Percentiles rank a stretch among this genome's conserved stretches.
Conservation (phyloP, 2,113 vertebrate genomes). For the Myrmecophaga tridactyla region DNA sequence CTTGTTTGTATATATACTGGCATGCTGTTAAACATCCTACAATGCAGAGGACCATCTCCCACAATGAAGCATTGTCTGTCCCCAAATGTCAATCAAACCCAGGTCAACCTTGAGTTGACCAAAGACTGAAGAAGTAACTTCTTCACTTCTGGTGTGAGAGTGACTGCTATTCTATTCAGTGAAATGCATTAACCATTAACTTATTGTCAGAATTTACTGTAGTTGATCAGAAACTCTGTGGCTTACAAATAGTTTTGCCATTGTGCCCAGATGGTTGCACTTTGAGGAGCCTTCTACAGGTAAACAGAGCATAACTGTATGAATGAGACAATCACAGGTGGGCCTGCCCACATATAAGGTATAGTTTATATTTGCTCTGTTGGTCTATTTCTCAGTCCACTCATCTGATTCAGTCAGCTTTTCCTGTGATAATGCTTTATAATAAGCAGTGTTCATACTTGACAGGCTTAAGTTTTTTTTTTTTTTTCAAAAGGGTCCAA, state of each 20-base stretch:
- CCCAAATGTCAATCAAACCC: no score
- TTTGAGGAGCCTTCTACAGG: background rate
- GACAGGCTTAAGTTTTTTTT: background rate
- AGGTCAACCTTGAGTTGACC: no score
- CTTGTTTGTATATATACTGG: no score
- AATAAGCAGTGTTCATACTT: accelerated
- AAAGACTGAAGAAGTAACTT: no score
- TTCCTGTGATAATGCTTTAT: background rate
- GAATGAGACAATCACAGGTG: background rate
- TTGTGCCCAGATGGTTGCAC: accelerated
- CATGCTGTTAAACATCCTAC: no score
- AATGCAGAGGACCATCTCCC: no score
- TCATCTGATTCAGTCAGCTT: accelerated
- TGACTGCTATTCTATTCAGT: background rate
- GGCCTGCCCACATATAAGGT: accelerated
- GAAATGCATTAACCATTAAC: background rate
- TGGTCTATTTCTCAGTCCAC: background rate
- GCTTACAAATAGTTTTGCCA: background rate
- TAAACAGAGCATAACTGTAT: no score
- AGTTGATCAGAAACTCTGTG: background rate
- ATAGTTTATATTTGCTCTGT: background rate
- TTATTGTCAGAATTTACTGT: background rate
- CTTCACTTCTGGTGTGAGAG: background rate
- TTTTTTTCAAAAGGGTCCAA: no score
- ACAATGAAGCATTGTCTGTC: no score